Evolutionary conservation across 2,113 vertebrate genomes (phyloP), one percentile per base, ranked within the genome.

Genomic region (Barnardius zonarius): DNA sequence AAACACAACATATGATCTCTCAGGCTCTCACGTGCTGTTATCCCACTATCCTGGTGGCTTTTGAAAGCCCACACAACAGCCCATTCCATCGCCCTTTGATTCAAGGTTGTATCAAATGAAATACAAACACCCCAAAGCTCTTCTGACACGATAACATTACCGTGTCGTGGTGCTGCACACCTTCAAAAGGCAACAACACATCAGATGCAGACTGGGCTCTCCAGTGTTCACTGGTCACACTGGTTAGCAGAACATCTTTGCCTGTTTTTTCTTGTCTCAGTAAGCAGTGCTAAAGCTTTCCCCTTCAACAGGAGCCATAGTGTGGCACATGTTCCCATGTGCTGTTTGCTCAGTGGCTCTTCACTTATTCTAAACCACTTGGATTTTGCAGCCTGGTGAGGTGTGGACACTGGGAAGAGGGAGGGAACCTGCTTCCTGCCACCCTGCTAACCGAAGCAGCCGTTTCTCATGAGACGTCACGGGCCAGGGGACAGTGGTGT

Each of bases 1-100:
- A 43, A 1, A 0, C 2, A 0, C 1, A 0, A 8, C 1, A 1
- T 19, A 2, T 17, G 63, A 33, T 31, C 23, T 2, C 23, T 7
- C 37, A 39, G 30, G 44, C 6, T 64, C 57, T 63, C 5, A 0
- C 17, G 31, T 11, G 18, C 15, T 63, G 55, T 44, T 33, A 37
- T 33, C 54, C 46, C 55, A 5, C 28, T 23, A 1, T 46, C 17
- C 52, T 30, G 11, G 27, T 24, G 57, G 66, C 35, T 75, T 91
- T 55, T 64, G 61, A 19, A 64, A 12, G 16, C 6, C 31, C 54
- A 46, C 39, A 13, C 4, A 7, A 17, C 1, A 70, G 30, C 31
- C 62, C 31, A 5, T 28, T 25, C 54, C 41, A 84, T 5, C 49
- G 54, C 37, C 30, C 20, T 86, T 14, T 20, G 11, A 54, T 22